Conservation (phyloP, 2,113 vertebrate genomes). For the Actenoides hombroni region DNA sequence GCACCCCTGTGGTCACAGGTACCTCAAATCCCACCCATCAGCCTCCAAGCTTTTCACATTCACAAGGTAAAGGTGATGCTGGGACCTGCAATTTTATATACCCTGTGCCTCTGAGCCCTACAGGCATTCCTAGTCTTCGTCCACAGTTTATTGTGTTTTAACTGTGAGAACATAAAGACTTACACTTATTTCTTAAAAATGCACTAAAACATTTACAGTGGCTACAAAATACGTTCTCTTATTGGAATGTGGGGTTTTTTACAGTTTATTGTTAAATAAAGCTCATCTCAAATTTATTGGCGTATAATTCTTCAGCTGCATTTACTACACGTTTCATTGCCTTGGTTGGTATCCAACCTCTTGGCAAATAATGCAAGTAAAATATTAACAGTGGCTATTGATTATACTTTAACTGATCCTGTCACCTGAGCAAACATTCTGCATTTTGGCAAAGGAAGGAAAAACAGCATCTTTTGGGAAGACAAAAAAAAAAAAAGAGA, state of each 20-base stretch:
- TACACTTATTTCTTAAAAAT: slow-evolving; percentile 18
- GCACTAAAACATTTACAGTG: slow-evolving; percentile 50
- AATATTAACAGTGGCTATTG: slow-evolving; percentile 41
- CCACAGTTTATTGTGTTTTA: neutral
- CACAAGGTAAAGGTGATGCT: neutral
- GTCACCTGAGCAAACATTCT: slow-evolving; percentile 10
- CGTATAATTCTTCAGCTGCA: slow-evolving; percentile 37
- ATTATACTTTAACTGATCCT: neutral
- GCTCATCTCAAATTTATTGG: slow-evolving; percentile 46
- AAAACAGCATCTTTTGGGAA: neutral
- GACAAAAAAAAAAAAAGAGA: neutral
- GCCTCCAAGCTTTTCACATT: neutral
- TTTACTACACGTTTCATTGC: slow-evolving; percentile 31
- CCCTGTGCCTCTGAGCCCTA: neutral
- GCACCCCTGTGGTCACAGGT: neutral
- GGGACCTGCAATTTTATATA: neutral
- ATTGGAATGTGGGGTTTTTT: neutral
- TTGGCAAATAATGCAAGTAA: slow-evolving; percentile 1
- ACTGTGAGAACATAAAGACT: neutral
- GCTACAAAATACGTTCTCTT: slow-evolving; percentile 1
- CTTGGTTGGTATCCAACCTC: neutral
- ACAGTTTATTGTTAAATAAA: slow-evolving; percentile 47
- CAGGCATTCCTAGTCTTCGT: neutral
- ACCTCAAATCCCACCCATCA: neutral
- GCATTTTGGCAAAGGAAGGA: neutral